Conservation (phyloP, 2,113 vertebrate species). For the Lethenteron reissneri region DNA sequence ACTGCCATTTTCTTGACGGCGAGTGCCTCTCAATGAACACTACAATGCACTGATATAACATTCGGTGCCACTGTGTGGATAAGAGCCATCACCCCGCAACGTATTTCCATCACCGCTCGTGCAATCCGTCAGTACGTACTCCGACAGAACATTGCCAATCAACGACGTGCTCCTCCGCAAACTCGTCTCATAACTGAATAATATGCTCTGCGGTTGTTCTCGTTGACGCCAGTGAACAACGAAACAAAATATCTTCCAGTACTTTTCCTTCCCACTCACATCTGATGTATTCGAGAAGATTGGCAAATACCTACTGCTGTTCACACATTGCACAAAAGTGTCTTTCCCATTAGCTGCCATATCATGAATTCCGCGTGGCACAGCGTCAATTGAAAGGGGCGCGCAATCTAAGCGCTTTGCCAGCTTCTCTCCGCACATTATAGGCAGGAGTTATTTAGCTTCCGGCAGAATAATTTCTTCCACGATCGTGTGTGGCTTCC, state of each 20-base stretch:
- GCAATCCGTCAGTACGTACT: slow-evolving; percentile 19
- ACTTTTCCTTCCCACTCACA: slow-evolving; percentile 18
- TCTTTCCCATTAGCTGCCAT: slow-evolving; percentile 18
- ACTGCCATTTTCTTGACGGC: slow-evolving; percentile 4
- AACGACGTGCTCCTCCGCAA: slow-evolving; percentile 19
- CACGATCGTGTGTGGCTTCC: slow-evolving; percentile 19
- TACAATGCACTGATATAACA: background rate
- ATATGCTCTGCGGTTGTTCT: slow-evolving; percentile 18
- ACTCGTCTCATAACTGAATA: slow-evolving; percentile 17
- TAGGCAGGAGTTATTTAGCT: slow-evolving; percentile 19
- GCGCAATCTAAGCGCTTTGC: slow-evolving; percentile 17
- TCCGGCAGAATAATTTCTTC: slow-evolving; percentile 20
- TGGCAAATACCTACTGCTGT: slow-evolving; percentile 17
- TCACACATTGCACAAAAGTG: slow-evolving; percentile 17
- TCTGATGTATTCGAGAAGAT: slow-evolving; percentile 17
- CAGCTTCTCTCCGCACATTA: slow-evolving; percentile 19
- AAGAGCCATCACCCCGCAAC: background rate
- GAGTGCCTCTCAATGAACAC: background rate
- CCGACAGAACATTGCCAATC: slow-evolving; percentile 19
- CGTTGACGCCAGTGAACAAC: slow-evolving; percentile 16
- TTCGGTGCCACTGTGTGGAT: background rate
- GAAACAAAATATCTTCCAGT: slow-evolving; percentile 17
- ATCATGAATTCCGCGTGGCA: slow-evolving; percentile 17
- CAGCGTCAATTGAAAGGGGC: slow-evolving; percentile 16
- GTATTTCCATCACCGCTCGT: background rate